phyloP scores from a whole-genome alignment of 2,797 vertebrate species.

The Psittacula derbiana region DNA sequence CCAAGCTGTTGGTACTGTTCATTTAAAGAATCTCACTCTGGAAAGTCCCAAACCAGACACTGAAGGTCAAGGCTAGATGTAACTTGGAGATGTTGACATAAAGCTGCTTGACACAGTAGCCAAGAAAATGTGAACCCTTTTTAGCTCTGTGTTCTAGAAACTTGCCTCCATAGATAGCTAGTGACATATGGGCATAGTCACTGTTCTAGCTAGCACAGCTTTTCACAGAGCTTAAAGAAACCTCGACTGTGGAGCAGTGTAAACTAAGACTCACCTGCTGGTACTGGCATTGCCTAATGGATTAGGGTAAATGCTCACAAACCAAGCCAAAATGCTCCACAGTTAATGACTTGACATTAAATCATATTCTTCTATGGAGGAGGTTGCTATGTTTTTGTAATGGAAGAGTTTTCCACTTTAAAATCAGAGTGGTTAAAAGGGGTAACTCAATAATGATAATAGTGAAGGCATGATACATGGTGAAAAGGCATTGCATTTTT shows the following conservation, averaged over 20 bases:
- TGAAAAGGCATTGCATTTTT: conserved; percentile 1
- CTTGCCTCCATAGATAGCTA: background rate
- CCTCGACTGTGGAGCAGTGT: background rate
- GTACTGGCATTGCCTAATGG: background rate
- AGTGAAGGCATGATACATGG: background rate
- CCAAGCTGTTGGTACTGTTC: background rate
- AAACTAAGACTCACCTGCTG: background rate
- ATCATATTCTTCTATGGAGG: background rate
- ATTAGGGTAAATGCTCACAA: background rate
- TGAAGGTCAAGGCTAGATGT: conserved; percentile 44
- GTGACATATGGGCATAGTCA: background rate
- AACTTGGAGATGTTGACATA: conserved; percentile 46
- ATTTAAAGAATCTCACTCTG: background rate
- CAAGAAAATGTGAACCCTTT: conserved; percentile 35
- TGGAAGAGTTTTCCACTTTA: background rate
- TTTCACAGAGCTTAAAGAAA: background rate
- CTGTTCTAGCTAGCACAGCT: background rate
- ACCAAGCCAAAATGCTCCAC: background rate
- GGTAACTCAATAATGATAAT: background rate
- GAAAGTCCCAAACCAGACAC: background rate
- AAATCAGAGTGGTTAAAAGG: background rate
- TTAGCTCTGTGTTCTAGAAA: background rate
- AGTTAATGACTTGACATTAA: background rate
- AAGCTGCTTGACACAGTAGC: background rate
- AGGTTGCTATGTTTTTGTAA: background rate